Conservation (phyloP, 2,113 vertebrate genomes). For the Indicator maculatus region DNA sequence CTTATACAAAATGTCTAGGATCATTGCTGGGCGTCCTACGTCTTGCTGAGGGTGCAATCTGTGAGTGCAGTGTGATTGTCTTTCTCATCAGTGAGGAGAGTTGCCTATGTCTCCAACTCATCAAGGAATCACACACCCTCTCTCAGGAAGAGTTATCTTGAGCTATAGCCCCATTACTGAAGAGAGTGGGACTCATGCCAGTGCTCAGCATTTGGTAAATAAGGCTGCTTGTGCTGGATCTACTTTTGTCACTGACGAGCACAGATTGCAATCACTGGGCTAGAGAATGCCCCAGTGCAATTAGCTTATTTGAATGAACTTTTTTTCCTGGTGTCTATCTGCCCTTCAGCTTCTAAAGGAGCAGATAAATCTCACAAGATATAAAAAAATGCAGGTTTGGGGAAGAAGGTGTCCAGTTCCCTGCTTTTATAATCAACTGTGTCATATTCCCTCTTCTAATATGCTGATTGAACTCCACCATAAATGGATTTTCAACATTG, state of each 20-base stretch:
- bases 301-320: neutral
- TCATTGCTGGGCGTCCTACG: neutral
- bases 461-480: neutral
- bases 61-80: neutral
- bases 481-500: neutral
- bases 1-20: neutral
- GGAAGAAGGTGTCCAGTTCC: neutral
- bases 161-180: neutral
- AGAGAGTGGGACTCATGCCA: neutral
- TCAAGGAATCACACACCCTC: neutral
- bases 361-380: neutral
- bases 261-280: neutral
- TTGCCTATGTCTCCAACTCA: neutral
- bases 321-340: neutral
- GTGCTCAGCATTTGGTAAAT: neutral
- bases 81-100: neutral
- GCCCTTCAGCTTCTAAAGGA: neutral
- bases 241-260: neutral
- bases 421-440: neutral
- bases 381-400: neutral
- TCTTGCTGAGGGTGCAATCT: neutral
- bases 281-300: neutral
- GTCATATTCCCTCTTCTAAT: neutral
- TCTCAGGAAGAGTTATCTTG: neutral
- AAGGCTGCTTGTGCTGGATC: neutral